phyloP scores from a whole-genome alignment of 2,888 invertebrate species.

The Erpobdella octoculata region DNA sequence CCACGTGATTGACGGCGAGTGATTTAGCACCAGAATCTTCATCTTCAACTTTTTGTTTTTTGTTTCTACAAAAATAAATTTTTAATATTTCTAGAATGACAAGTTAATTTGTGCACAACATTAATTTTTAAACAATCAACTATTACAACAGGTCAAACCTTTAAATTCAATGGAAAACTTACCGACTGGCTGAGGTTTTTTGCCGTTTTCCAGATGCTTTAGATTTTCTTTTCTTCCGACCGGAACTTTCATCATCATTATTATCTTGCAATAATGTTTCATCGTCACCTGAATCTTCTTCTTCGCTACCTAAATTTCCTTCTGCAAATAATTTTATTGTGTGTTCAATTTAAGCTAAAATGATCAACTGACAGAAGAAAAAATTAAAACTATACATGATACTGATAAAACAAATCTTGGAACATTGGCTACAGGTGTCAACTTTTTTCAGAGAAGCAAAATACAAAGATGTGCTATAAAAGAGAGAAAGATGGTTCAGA shows the following conservation, averaged over 20 bases:
- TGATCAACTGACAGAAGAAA: not conserved
- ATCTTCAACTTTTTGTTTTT: not conserved
- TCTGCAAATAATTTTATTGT: constrained; percentile 20
- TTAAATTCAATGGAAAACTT: not conserved
- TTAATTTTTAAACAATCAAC: not conserved
- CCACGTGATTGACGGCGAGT: not conserved
- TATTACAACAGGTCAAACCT: not conserved
- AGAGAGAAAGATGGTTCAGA: too few relatives aligned
- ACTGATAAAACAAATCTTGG: too few relatives aligned
- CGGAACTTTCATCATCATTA: not conserved
- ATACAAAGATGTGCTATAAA: too few relatives aligned
- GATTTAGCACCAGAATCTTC: not conserved
- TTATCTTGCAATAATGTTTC: constrained; percentile 40
- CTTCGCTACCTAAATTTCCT: constrained; percentile 46
- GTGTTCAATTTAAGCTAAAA: not conserved
- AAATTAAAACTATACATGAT: too few relatives aligned
- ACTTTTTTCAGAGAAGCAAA: too few relatives aligned
- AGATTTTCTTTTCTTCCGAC: constrained; percentile 13
- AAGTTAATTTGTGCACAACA: too few relatives aligned
- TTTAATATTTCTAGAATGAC: too few relatives aligned
- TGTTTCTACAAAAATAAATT: not conserved
- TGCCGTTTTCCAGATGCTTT: not conserved
- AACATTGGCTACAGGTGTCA: too few relatives aligned
- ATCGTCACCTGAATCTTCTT: constrained; percentile 49
- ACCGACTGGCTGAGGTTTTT: not conserved